Conservation (phyloP, 2,797 vertebrate species). For the Anolis apletophallus region DNA sequence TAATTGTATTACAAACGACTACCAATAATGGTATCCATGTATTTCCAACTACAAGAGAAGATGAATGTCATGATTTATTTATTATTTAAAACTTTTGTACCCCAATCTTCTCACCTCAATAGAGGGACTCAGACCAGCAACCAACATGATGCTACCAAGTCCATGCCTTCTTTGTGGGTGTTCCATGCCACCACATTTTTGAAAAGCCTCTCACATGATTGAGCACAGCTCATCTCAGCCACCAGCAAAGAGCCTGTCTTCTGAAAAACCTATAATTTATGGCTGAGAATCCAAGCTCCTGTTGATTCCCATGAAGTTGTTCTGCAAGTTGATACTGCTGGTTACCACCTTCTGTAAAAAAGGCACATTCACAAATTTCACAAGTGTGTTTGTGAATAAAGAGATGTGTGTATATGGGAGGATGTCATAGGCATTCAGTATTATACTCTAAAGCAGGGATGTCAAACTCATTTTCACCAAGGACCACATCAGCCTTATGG, state of each 20-base stretch:
- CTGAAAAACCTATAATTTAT: not conserved
- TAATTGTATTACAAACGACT: not conserved
- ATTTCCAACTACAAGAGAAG: not conserved
- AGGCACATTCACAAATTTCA: not conserved
- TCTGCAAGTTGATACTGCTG: not conserved
- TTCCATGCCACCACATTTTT: not conserved
- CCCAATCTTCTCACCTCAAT: too few relatives aligned
- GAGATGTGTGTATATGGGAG: not conserved
- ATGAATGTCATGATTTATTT: not conserved
- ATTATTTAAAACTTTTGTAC: too few relatives aligned
- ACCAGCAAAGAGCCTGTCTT: not conserved
- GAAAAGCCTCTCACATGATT: too few relatives aligned
- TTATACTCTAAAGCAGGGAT: too few relatives aligned
- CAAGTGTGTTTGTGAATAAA: not conserved
- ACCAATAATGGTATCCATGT: not conserved
- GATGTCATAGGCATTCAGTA: not conserved
- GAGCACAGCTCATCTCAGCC: not conserved
- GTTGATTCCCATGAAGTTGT: not conserved
- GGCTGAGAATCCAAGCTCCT: not conserved
- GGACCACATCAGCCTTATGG: too few relatives aligned
- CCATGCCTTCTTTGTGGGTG: not conserved
- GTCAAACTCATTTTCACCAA: too few relatives aligned
- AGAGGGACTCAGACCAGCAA: too few relatives aligned
- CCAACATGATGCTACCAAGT: not conserved
- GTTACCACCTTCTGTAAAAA: not conserved